Conservation (phyloP, 1,140 invertebrate species). For the Lepidostoma basale region DNA sequence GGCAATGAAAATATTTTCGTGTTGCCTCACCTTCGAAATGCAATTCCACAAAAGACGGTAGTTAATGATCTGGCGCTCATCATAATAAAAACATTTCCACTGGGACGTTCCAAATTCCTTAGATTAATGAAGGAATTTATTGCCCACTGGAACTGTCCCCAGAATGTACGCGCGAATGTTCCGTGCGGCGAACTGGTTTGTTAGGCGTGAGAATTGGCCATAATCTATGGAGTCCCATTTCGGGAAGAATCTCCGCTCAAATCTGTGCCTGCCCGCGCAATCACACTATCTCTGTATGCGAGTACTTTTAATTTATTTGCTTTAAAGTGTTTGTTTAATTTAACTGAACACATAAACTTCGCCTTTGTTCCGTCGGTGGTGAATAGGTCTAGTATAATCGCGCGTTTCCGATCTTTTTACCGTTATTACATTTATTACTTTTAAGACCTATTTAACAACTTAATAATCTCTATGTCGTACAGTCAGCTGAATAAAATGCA, state of each 20-base stretch:
- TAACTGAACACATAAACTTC: constrained; percentile 5
- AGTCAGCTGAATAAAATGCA: too few species aligned
- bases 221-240: background rate
- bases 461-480: background rate
- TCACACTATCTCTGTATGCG: background rate
- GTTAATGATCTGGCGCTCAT: too few species aligned
- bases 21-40: background rate
- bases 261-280: background rate
- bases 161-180: background rate
- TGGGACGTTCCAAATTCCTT: background rate
- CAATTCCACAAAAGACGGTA: background rate
- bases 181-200: background rate
- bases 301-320: too few species aligned
- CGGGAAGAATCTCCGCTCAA: background rate
- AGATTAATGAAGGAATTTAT: constrained; percentile 13
- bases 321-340: constrained; percentile 2
- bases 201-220: constrained; percentile 7
- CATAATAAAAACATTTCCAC: background rate
- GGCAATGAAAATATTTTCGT: background rate
- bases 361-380: background rate
- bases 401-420: constrained; percentile 7
- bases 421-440: constrained; percentile 11
- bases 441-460: background rate
- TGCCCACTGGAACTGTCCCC: constrained; percentile 2
- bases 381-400: constrained; percentile 9